phyloP scores from a whole-genome alignment of 1,140 invertebrate genomes.

The Bursaphelenchus mucronatus region DNA sequence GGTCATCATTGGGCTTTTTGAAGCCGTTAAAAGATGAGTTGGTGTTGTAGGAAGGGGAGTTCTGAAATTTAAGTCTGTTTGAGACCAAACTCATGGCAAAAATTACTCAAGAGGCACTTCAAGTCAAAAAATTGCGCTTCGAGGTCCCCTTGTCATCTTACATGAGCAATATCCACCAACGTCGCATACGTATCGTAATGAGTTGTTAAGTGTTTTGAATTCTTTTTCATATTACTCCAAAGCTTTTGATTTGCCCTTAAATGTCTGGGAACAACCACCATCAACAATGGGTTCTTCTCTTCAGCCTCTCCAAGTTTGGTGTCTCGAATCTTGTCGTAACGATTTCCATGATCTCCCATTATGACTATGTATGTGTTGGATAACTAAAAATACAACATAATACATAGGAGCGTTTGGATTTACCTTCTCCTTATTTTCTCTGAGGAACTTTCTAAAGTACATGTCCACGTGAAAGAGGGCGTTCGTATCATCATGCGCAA shows the following conservation, averaged over 20 bases:
- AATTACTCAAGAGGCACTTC: too few species aligned
- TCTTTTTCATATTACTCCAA: constrained; percentile 12
- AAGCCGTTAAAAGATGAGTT: background rate
- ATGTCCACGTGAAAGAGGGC: constrained; percentile 4
- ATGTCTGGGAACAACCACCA: constrained; percentile 15
- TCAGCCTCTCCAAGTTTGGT: background rate
- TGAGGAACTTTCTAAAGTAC: background rate
- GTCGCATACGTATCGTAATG: constrained; percentile 22
- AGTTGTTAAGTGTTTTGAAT: constrained; percentile 2
- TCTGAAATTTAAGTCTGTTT: background rate
- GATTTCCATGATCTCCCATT: constrained; percentile 15
- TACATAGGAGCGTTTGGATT: background rate
- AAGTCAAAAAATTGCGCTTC: too few species aligned
- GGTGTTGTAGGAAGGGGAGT: background rate
- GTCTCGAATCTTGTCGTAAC: background rate
- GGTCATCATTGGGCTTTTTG: background rate
- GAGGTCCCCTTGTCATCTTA: background rate
- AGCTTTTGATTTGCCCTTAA: background rate
- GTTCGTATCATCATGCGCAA: constrained; percentile 5
- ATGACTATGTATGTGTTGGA: background rate
- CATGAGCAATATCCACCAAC: constrained; percentile 3
- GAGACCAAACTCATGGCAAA: too few species aligned
- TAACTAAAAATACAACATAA: constrained; percentile 18
- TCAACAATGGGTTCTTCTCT: constrained; percentile 14
- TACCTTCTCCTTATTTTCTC: constrained; percentile 3